phyloP scores from a whole-genome alignment of 53 echinoderm and acorn worm species.

The Holothuria leucospilota region DNA sequence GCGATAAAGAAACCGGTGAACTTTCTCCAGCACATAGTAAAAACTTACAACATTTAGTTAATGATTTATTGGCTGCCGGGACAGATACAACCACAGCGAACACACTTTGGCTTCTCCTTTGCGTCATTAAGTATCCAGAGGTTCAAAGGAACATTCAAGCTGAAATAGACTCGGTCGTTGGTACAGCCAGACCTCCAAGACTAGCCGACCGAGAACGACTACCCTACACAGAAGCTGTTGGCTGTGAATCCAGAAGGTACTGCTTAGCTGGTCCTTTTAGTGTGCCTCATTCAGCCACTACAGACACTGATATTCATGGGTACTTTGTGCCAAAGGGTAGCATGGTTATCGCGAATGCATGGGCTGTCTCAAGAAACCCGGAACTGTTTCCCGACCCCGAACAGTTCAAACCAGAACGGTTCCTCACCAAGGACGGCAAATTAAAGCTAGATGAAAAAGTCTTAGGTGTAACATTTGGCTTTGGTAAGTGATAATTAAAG shows the following conservation, averaged over 20 bases:
- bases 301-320: conserved; percentile 67
- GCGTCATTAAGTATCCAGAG: conserved; percentile 35
- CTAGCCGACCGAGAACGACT: conserved; percentile 50
- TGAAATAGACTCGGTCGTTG: conserved; percentile 69
- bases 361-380: conserved; percentile 37
- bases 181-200: conserved; percentile 46
- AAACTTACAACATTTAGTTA: neutral
- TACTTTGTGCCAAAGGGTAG: conserved; percentile 84
- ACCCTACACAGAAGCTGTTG: conserved; percentile 72
- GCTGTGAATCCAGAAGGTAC: conserved; percentile 60
- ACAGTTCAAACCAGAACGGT: conserved; percentile 26
- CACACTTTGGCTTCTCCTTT: conserved; percentile 4
- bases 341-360: conserved; percentile 66
- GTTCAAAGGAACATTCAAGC: conserved; percentile 52
- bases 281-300: conserved; percentile 72
- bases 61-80: conserved; percentile 28
- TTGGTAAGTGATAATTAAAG: conserved; percentile 9
- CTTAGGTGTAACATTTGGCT: conserved; percentile 4
- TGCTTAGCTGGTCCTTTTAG: conserved; percentile 58
- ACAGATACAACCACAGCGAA: conserved; percentile 16
- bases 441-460: neutral
- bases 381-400: conserved; percentile 12
- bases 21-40: neutral
- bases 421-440: neutral
- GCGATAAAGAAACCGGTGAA: conserved; percentile 1